Evolutionary conservation across 2,113 vertebrate genomes (phyloP).

Genomic region (Alces alces): DNA sequence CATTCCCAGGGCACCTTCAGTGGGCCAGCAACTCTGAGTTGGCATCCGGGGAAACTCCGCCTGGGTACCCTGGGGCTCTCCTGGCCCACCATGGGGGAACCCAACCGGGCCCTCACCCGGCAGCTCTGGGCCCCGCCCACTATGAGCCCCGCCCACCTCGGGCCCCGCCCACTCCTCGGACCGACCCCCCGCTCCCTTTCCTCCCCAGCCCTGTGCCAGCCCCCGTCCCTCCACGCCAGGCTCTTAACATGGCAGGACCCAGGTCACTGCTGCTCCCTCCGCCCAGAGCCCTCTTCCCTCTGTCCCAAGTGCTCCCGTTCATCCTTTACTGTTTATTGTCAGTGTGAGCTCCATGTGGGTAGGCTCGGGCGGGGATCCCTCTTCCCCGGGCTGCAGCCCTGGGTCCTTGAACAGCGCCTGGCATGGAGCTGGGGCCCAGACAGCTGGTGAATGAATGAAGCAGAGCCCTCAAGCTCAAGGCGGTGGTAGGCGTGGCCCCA

Average conservation of each 20-base stretch:
- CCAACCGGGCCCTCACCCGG: background rate
- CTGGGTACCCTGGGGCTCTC: background rate
- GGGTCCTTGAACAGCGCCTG: accelerated
- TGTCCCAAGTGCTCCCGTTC: background rate
- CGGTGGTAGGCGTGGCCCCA: accelerated
- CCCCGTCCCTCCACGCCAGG: too few relatives aligned
- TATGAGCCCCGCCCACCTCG: background rate
- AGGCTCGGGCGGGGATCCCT: background rate
- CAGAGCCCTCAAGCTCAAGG: background rate
- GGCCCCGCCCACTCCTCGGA: background rate
- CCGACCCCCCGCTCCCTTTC: accelerated
- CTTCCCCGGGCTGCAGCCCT: background rate
- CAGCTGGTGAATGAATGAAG: background rate
- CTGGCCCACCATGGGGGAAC: too few relatives aligned
- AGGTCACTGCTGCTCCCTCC: background rate
- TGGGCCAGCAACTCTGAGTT: background rate
- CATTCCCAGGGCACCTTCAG: accelerated
- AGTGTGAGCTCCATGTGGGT: accelerated
- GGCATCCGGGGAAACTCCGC: background rate
- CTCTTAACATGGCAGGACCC: too few relatives aligned
- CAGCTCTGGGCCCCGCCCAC: background rate
- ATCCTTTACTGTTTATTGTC: background rate
- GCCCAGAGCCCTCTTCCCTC: background rate
- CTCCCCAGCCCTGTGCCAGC: too few relatives aligned
- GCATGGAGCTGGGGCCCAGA: too few relatives aligned